Evolutionary conservation across 2,888 invertebrate genomes (phyloP).

Genomic region (Chironomus riparius): DNA sequence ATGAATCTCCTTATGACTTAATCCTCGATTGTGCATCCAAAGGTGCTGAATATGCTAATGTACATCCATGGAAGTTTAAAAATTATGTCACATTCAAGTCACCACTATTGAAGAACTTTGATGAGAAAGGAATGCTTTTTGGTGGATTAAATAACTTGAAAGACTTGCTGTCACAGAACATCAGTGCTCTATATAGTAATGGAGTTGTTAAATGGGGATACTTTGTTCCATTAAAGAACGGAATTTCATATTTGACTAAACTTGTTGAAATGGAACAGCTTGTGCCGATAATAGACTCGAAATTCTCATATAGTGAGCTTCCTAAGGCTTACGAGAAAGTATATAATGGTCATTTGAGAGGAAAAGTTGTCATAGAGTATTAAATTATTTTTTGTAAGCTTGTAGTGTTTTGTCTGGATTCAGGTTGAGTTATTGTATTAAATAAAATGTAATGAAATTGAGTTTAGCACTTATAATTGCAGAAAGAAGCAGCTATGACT

Average conservation of each 20-base stretch:
- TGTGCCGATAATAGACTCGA: conserved; percentile 61
- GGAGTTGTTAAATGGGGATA: conserved; percentile 62
- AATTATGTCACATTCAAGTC: conserved; percentile 73
- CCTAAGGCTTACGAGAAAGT: conserved; percentile 60
- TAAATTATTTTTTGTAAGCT: too few species aligned
- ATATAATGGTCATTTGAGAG: conserved; percentile 59
- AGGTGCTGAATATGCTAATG: conserved; percentile 48
- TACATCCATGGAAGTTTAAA: conserved; percentile 52
- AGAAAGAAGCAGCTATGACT: too few species aligned
- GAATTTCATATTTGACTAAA: conserved; percentile 57
- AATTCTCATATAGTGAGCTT: conserved; percentile 58
- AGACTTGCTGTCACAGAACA: conserved; percentile 49
- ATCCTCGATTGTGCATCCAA: conserved; percentile 77
- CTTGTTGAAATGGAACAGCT: conserved; percentile 59
- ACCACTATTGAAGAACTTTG: conserved; percentile 71
- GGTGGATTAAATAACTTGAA: conserved; percentile 54
- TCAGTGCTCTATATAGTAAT: conserved; percentile 37
- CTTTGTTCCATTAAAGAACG: conserved; percentile 61
- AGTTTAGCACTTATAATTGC: too few species aligned
- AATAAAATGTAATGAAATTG: too few species aligned
- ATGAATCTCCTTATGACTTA: conserved; percentile 55
- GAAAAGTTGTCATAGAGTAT: conserved; percentile 58
- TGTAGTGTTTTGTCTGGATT: too few species aligned
- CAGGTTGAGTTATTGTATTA: too few species aligned
- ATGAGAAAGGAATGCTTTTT: conserved; percentile 58